Conservation (phyloP, 2,113 vertebrate species). For the Nestor notabilis region DNA sequence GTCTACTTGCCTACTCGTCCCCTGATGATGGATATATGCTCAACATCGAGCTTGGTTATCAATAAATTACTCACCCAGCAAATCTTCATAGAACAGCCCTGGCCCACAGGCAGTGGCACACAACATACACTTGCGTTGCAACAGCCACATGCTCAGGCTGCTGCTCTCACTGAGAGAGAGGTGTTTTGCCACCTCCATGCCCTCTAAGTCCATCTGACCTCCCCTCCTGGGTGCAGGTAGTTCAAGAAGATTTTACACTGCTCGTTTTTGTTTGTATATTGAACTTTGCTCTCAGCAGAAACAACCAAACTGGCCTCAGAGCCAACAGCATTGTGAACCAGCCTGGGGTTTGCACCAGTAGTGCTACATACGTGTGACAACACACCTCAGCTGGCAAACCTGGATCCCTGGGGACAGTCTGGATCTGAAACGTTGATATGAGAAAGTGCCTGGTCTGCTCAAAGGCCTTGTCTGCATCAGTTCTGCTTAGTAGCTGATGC, state of each 20-base stretch:
- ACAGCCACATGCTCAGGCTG: not conserved
- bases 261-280: not conserved
- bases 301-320: rapidly evolving
- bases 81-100: not conserved
- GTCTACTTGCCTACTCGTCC: not conserved
- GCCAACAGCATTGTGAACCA: rapidly evolving
- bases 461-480: not conserved
- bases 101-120: not conserved
- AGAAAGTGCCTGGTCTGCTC: rapidly evolving
- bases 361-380: rapidly evolving
- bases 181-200: not conserved
- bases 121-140: rapidly evolving
- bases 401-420: not conserved
- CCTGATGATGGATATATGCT: not conserved
- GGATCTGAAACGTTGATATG: not conserved
- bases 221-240: not conserved
- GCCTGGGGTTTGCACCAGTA: not conserved
- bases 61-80: not conserved
- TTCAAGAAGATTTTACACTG: not conserved
- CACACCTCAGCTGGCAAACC: not conserved
- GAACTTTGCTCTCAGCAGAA: not conserved
- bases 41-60: not conserved
- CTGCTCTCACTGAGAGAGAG: not conserved
- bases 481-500: not conserved
- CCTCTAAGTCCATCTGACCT: not conserved